A percentile compares a stretch with the other conserved stretches of the same genome.
These are phyloP conservation scores for Manduca sexta DNA, from an alignment of 1,140 invertebrate genomes.

Conservation along the genomic window DNA sequence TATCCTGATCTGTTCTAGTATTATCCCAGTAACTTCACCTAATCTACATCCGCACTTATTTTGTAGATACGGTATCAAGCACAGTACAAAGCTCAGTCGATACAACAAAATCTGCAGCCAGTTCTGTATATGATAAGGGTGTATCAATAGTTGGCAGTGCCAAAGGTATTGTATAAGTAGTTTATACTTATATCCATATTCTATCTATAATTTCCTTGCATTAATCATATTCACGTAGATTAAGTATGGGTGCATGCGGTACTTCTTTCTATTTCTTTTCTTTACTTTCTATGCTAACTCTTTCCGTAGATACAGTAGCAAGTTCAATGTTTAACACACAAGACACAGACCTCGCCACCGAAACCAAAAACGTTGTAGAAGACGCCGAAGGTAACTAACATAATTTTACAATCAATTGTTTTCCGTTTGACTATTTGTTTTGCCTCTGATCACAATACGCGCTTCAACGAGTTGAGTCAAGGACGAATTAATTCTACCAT, in stretches of 20 bases:
- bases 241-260: conserved; percentile 8
- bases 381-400: conserved; percentile 19
- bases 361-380: conserved; percentile 6
- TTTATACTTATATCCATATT: background rate
- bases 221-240: conserved; percentile 1
- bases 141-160: conserved; percentile 9
- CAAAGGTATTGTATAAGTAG: conserved; percentile 16
- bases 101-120: conserved; percentile 15
- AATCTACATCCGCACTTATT: background rate
- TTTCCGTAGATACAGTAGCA: conserved; percentile 24
- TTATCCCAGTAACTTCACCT: too few relatives aligned
- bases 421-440: too few relatives aligned
- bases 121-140: conserved; percentile 15
- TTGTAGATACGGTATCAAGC: conserved; percentile 14
- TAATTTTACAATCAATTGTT: too few relatives aligned
- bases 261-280: conserved; percentile 5
- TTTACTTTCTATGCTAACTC: conserved; percentile 21
- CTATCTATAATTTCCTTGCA: background rate
- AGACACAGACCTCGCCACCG: conserved; percentile 26
- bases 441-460: too few relatives aligned
- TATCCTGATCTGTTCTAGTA: too few relatives aligned
- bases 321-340: conserved; percentile 30
- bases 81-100: conserved; percentile 15
- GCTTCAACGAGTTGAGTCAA: too few relatives aligned
- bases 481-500: background rate